Conservation (phyloP, 1,140 invertebrate genomes). For the Wasmannia auropunctata region DNA sequence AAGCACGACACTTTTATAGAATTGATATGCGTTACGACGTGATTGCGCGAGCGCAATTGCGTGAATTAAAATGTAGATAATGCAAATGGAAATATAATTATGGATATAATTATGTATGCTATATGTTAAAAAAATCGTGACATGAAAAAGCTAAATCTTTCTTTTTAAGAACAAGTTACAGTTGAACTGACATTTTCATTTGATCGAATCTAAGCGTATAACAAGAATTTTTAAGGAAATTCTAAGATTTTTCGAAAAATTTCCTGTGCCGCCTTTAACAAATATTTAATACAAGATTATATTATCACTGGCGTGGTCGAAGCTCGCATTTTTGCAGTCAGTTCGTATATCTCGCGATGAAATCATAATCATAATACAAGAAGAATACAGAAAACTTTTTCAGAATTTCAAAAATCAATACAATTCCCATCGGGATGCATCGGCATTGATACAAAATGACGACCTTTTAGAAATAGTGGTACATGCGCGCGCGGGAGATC, state of each 20-base stretch:
- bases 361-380: neutral
- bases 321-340: neutral
- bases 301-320: neutral
- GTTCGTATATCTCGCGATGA: neutral
- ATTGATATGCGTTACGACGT: neutral
- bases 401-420: neutral
- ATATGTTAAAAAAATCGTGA: neutral
- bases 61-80: slow-evolving; percentile 4
- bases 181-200: neutral
- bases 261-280: neutral
- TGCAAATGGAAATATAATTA: neutral
- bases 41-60: no score
- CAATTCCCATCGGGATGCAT: neutral
- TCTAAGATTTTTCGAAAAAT: neutral
- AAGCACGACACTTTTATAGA: neutral
- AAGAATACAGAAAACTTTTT: neutral
- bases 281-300: neutral
- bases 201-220: neutral
- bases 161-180: neutral
- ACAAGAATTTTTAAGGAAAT: neutral
- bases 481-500: neutral
- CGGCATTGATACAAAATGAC: neutral
- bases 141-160: neutral
- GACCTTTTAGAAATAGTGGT: slow-evolving; percentile 25
- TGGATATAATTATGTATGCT: neutral